Conservation (phyloP, 2,888 invertebrate genomes). For the Xanthia icteritia region DNA sequence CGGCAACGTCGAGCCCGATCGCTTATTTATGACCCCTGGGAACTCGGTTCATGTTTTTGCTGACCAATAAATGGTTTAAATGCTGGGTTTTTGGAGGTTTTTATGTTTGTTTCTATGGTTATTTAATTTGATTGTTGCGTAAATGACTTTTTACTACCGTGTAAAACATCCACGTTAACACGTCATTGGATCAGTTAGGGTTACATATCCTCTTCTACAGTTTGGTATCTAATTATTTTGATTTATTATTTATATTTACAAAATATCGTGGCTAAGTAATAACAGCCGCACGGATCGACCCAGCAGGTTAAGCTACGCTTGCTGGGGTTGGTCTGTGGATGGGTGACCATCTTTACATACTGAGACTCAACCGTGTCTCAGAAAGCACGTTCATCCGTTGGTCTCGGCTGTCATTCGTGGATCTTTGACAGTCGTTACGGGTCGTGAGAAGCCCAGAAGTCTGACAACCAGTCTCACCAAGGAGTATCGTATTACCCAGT, state of each 20-base stretch:
- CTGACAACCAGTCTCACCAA: too few species aligned
- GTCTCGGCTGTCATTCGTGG: too few species aligned
- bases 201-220: not conserved
- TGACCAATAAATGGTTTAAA: constrained; percentile 68
- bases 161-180: constrained; percentile 10
- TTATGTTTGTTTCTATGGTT: constrained; percentile 52
- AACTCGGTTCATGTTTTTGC: constrained; percentile 56
- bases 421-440: too few species aligned
- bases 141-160: constrained; percentile 28
- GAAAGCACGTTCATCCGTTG: too few species aligned
- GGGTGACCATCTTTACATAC: too few species aligned
- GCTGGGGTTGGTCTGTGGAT: too few species aligned
- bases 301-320: too few species aligned
- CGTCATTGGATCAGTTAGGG: not conserved
- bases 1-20: constrained; percentile 62
- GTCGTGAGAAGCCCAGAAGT: too few species aligned
- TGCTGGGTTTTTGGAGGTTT: constrained; percentile 65
- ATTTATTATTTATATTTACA: not conserved
- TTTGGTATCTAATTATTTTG: not conserved
- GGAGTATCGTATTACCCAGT: too few species aligned
- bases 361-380: too few species aligned
- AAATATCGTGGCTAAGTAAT: too few species aligned
- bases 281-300: too few species aligned
- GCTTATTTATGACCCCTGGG: constrained; percentile 64
- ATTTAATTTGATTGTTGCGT: constrained; percentile 31